These are phyloP conservation scores for Rattus rattus DNA, from an alignment of 2,113 vertebrate species.

Conservation along the genomic window DNA sequence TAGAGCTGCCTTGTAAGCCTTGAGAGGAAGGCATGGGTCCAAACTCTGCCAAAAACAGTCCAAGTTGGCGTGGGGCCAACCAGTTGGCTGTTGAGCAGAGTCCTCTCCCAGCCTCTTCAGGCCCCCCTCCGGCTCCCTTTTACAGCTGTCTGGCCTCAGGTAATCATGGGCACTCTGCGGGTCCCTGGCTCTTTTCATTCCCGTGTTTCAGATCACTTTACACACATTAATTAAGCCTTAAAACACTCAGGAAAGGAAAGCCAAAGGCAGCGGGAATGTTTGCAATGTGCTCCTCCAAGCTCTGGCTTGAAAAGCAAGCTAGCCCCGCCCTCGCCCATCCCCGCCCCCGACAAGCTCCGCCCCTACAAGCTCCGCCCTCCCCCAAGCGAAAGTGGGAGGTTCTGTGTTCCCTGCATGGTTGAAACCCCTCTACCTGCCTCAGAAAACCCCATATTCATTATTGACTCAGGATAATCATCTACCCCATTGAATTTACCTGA, in stretches of 20 bases:
- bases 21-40: neutral
- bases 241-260: constrained; percentile 66
- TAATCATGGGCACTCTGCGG: constrained; percentile 19
- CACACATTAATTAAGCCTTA: constrained; percentile 68
- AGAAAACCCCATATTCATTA: neutral
- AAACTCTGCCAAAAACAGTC: constrained; percentile 6
- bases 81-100: constrained; percentile 25
- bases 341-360: neutral
- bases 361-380: rapidly evolving
- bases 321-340: neutral
- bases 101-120: constrained; percentile 35
- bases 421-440: neutral
- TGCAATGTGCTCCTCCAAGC: neutral
- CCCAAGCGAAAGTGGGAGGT: neutral
- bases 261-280: constrained; percentile 11
- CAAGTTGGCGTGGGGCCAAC: constrained; percentile 47
- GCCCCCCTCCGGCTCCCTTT: constrained; percentile 39
- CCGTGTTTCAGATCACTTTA: constrained; percentile 78
- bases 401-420: rapidly evolving
- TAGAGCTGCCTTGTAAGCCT: neutral
- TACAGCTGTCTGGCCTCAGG: constrained; percentile 67
- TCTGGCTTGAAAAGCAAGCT: neutral
- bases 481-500: neutral
- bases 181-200: constrained; percentile 52
- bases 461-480: neutral